Evolutionary conservation across 2,113 vertebrate species (phyloP).

Genomic region (Hippocampus comes): DNA sequence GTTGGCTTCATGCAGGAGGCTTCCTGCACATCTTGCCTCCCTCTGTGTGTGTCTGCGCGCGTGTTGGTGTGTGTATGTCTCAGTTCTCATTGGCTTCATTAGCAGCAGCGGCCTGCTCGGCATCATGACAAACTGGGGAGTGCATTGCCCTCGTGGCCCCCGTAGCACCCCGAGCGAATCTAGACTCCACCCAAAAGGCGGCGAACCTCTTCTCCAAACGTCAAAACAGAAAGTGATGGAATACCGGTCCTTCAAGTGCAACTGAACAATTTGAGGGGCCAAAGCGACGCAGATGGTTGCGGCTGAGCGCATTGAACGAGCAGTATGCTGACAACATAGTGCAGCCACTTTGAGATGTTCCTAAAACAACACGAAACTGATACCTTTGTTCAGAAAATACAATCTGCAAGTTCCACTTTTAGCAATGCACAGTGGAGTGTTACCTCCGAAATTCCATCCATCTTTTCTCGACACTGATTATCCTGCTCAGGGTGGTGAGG

Average conservation of each 20-base stretch:
- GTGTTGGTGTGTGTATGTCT: conserved; percentile 13
- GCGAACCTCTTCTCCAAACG: conserved; percentile 12
- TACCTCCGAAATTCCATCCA: background rate
- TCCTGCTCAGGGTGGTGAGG: background rate
- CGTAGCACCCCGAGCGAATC: conserved; percentile 8
- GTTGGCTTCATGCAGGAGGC: conserved; percentile 16
- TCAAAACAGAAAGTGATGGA: conserved; percentile 3
- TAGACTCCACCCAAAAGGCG: background rate
- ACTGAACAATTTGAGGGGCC: conserved; percentile 1
- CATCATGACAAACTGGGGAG: conserved; percentile 38
- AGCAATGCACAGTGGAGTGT: background rate
- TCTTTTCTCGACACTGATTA: background rate
- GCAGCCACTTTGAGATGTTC: conserved; percentile 8
- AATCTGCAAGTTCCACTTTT: conserved; percentile 5
- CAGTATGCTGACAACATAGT: conserved; percentile 11
- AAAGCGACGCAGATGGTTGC: conserved; percentile 30
- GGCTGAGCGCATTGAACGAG: conserved; percentile 25
- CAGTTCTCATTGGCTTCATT: conserved; percentile 16
- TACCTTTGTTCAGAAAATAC: conserved; percentile 8
- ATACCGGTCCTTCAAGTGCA: conserved; percentile 7
- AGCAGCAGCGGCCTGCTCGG: conserved; percentile 44
- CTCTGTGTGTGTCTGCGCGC: background rate
- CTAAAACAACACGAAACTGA: conserved; percentile 33
- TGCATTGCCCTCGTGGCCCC: conserved; percentile 8
- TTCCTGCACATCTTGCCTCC: conserved; percentile 21